Evolutionary conservation across 2,888 invertebrate genomes (phyloP), one percentile per base, ranked within the genome.

Genomic region (Ophraella communa): DNA sequence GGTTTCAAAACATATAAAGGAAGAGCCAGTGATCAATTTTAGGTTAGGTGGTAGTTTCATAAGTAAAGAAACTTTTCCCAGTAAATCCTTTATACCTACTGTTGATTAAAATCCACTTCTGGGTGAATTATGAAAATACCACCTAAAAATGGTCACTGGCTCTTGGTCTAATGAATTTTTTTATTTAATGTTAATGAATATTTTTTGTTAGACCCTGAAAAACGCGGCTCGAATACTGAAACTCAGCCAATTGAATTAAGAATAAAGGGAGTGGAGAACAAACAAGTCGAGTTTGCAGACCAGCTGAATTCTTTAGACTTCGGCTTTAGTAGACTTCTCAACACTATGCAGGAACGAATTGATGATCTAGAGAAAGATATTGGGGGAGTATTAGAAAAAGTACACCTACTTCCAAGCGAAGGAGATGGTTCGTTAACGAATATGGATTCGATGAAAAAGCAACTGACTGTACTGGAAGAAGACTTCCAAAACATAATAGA

Each of bases 291-390:
- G 10, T 73, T 75, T 21, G 58, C 67, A 10, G 77, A 78, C 5
- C 78, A 79, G 65, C 62, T 83, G 1, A 68, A 73, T 7, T 73
- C 77, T 3, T 53, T 84, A 64, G 81, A 83, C 60, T 72, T 70
- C 14, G 74, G 74, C 33, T 81, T 82, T 57, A 77, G 78, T 65
- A 73, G 76, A 20, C 82, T 87, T 83, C 73, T 87, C 8, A 78
- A 74, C 56, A 81, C 82, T 1, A 78, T 87, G 72, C 85, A 87
- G 78, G 83, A 84, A 61, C 84, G 86, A 73, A 71, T 87, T 51
- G 82, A 81, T 17, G 79, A 82, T 63, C 71, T 88, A 33, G 81
- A 84, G 51, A 79, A 77, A 47, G 82, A 84, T 70, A 72, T 84
- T 33, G 78, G 78, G 4, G 77, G 74, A 14, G 71, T 83, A 56